Percentiles rank a stretch among this genome's conserved stretches.
phyloP scores from a whole-genome alignment of 1,140 invertebrate species.

The Oreohelix idahoensis region DNA sequence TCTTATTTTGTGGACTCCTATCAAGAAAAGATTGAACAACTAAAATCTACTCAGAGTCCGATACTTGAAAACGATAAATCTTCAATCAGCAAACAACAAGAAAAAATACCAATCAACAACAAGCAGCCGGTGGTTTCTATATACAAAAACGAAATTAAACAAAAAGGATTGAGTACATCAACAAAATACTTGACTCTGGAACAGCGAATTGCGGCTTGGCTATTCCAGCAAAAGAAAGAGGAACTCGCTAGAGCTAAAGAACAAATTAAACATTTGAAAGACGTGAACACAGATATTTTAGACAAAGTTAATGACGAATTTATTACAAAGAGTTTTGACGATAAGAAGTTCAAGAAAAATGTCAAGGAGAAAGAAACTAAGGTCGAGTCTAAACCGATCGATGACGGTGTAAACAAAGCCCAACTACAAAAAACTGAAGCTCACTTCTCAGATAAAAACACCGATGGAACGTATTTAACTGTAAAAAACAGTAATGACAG shows the following conservation, averaged over 20 bases:
- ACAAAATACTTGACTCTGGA: neutral
- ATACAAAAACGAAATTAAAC: neutral
- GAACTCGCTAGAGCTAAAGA: neutral
- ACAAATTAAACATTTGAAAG: neutral
- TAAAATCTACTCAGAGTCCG: neutral
- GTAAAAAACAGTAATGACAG: neutral
- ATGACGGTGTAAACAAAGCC: too few relatives aligned
- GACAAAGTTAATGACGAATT: neutral
- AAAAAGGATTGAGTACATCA: neutral
- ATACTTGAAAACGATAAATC: neutral
- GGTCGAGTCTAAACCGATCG: too few relatives aligned
- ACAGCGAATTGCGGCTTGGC: conserved; percentile 6
- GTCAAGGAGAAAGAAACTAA: too few relatives aligned
- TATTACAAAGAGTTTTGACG: too few relatives aligned
- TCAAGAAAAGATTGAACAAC: neutral
- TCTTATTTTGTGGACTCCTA: neutral
- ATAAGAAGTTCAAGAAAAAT: too few relatives aligned
- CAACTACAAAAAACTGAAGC: too few relatives aligned
- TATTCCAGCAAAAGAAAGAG: neutral
- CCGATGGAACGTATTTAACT: neutral
- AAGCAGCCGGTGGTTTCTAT: neutral
- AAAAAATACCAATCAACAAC: neutral
- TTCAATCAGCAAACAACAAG: neutral
- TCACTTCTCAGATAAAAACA: too few relatives aligned
- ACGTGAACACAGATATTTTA: neutral